Evolutionary conservation across 2,797 vertebrate genomes (phyloP).

Genomic region (Microhierax caerulescens): DNA sequence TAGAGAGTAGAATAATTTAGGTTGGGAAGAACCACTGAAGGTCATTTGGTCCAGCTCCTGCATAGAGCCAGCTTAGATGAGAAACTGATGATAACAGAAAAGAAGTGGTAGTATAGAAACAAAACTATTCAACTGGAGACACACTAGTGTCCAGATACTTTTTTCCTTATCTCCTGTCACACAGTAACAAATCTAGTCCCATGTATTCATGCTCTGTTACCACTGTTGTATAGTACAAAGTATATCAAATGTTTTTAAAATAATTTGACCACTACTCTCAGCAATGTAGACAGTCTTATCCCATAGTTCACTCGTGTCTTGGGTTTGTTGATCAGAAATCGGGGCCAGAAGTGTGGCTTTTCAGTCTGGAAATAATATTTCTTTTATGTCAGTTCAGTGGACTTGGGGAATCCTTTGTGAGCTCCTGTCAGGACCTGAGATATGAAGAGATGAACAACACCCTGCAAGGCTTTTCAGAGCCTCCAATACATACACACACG

Average conservation of each 20-base stretch:
- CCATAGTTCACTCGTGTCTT: neutral
- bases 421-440: neutral
- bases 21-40: neutral
- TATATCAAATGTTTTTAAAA: neutral
- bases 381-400: neutral
- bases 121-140: neutral
- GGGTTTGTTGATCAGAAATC: neutral
- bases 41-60: neutral
- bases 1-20: neutral
- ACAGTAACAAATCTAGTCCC: neutral
- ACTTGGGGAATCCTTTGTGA: neutral
- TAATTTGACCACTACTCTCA: neutral
- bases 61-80: neutral
- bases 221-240: neutral
- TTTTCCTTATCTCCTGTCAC: neutral
- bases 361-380: neutral
- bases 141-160: neutral
- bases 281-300: neutral
- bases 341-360: neutral
- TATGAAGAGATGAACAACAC: neutral
- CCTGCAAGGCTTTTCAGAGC: neutral
- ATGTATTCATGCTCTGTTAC: neutral
- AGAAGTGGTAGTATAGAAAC: neutral
- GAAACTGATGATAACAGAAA: neutral
- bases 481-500: neutral